Base-by-base conservation (phyloP, 2,888 invertebrate species). In the Hyposoter didymator region DNA sequence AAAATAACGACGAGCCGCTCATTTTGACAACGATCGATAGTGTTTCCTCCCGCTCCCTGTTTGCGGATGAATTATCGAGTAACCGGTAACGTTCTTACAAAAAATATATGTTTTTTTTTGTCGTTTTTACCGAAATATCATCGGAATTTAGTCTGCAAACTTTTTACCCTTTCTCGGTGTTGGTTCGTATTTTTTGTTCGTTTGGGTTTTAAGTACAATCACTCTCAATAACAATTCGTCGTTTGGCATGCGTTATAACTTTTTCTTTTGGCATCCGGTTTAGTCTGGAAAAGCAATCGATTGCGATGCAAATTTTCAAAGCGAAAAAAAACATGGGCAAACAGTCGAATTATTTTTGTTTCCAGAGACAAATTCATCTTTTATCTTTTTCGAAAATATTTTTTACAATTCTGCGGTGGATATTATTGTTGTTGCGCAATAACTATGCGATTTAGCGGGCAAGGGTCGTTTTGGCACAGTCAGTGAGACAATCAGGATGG, bases 391-490 rank as follows among this genome's bases (percentile, higher is more conserved):
- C 39, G 10, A 39, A 39, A 39, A 49, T 17, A 52, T 45, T 67
- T 67, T 14, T 43, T 5, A 19, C n/a, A n/a, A 22, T 10, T n/a
- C 19, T 39, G 69, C 28, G 35, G 19, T 39, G 70, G 49, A n/a
- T 28, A 35, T 32, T 6, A 52, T 19, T 52, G 4, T 22, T 22
- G 28, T 10, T 43, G 22, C 59, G 14, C 10, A n/a, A 64, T 75
- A 35, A 35, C 45, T 35, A 17, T n/a, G 52, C 28, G 35, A 78
- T 69, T 14, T 22, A 52, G 55, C 69, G 49, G 74, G 76, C 66
- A 59, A 81, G 59, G 73, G 32, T 67, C 6, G 14, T 69, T 82
- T 81, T 84, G 84, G 84, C 84, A 84, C 84, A 73, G 64, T 62
- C 22, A 69, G 62, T 47, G 59, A 76, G 14, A 66, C 64, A 32